These are phyloP conservation scores for Ectemnius cavifrons DNA, from an alignment of 2,888 invertebrate species.

Conservation along the genomic window DNA sequence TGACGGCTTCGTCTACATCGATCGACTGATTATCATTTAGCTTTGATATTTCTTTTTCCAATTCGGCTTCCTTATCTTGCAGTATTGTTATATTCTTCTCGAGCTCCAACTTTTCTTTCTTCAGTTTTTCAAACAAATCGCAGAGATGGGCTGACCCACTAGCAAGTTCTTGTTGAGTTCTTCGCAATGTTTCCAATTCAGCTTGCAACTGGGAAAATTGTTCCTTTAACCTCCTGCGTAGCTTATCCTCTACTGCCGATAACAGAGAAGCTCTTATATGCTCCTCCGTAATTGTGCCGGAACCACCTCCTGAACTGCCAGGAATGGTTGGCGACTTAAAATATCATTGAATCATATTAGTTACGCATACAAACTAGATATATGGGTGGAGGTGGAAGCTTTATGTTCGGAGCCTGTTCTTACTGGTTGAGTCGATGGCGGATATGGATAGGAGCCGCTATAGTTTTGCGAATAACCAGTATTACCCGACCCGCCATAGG, in stretches of 20 bases:
- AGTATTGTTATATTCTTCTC: conserved; percentile 91
- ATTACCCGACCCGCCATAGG: conserved; percentile 74
- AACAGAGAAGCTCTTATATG: conserved; percentile 95
- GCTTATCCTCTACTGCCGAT: conserved; percentile 97
- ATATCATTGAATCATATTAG: conserved; percentile 1
- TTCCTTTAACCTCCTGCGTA: conserved; percentile 91
- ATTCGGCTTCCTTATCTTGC: conserved; percentile 92
- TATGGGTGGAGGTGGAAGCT: neutral
- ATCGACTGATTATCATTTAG: conserved; percentile 89
- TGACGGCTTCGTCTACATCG: conserved; percentile 97
- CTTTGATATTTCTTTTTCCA: conserved; percentile 88
- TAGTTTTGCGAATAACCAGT: conserved; percentile 73
- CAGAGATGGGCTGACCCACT: conserved; percentile 91
- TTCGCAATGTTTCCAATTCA: conserved; percentile 91
- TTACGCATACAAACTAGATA: no score
- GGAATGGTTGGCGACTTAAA: conserved; percentile 66
- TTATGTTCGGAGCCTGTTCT: conserved; percentile 35
- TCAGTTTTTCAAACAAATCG: conserved; percentile 86
- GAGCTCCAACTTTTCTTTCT: conserved; percentile 89
- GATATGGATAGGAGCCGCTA: conserved; percentile 76
- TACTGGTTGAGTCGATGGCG: conserved; percentile 69
- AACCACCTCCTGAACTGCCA: conserved; percentile 79
- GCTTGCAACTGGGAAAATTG: conserved; percentile 94
- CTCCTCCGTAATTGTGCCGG: conserved; percentile 95
- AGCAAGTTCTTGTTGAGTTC: conserved; percentile 91